phyloP scores from a whole-genome alignment of 1,140 invertebrate genomes.

The Drosophila willistoni region DNA sequence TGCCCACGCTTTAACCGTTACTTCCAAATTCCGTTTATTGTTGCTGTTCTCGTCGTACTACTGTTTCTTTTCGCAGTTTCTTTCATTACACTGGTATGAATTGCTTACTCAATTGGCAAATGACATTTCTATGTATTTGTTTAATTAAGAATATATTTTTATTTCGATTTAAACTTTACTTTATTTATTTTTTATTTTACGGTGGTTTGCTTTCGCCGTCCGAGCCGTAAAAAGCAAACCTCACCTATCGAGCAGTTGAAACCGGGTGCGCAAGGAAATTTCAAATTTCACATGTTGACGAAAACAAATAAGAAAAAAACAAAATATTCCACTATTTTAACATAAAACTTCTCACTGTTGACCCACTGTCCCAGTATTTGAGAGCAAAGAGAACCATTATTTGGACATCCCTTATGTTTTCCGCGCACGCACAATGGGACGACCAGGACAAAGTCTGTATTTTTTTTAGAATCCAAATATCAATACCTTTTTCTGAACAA shows the following conservation, averaged over 20 bases:
- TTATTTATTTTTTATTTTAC: slow-evolving; percentile 17
- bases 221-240: slow-evolving; percentile 43
- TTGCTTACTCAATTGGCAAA: slow-evolving; percentile 16
- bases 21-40: slow-evolving; percentile 51
- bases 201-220: slow-evolving; percentile 31
- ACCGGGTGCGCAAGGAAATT: slow-evolving; percentile 33
- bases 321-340: too few relatives aligned
- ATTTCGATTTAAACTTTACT: slow-evolving; percentile 39
- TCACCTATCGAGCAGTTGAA: slow-evolving; percentile 65
- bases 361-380: too few relatives aligned
- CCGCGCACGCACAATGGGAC: too few relatives aligned
- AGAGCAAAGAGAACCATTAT: too few relatives aligned
- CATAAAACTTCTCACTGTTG: too few relatives aligned
- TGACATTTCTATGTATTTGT: neutral
- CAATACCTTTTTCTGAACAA: too few relatives aligned
- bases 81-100: slow-evolving; percentile 40
- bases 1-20: slow-evolving; percentile 68
- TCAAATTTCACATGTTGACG: slow-evolving; percentile 28
- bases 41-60: slow-evolving; percentile 33
- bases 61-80: slow-evolving; percentile 29
- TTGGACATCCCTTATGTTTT: too few relatives aligned
- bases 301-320: slow-evolving; percentile 40
- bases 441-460: too few relatives aligned
- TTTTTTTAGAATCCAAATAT: too few relatives aligned
- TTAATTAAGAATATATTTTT: slow-evolving; percentile 22